Evolutionary conservation across 1,140 invertebrate genomes (phyloP).

Genomic region (Drosophila persimilis): DNA sequence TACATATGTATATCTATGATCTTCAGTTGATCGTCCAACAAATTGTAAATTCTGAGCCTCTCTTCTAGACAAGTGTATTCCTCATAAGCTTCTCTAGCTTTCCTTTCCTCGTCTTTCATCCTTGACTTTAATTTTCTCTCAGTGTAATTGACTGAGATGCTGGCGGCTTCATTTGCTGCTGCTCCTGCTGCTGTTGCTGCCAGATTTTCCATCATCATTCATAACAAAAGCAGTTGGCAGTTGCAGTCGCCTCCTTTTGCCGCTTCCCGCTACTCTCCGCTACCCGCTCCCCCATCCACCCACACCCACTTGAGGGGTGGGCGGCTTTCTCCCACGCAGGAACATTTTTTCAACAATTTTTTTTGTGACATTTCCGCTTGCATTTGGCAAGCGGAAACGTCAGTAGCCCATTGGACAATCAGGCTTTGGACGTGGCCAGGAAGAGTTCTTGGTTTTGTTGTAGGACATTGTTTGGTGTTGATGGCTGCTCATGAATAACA

Average conservation of each 20-base stretch:
- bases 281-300: too few relatives aligned
- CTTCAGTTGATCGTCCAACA: too few relatives aligned
- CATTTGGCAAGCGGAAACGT: constrained; percentile 79
- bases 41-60: too few relatives aligned
- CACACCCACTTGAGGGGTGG: too few relatives aligned
- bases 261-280: too few relatives aligned
- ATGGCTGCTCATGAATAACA: constrained; percentile 78
- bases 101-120: too few relatives aligned
- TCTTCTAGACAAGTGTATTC: too few relatives aligned
- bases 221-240: constrained; percentile 80
- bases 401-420: constrained; percentile 76
- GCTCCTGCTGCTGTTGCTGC: constrained; percentile 63
- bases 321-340: not conserved
- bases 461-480: constrained; percentile 77
- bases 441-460: constrained; percentile 33
- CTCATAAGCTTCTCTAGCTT: too few relatives aligned
- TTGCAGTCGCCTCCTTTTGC: constrained; percentile 55
- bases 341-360: constrained; percentile 46
- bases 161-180: constrained; percentile 17
- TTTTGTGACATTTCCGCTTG: constrained; percentile 74
- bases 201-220: constrained; percentile 79
- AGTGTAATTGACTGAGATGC: constrained; percentile 41
- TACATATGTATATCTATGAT: too few relatives aligned
- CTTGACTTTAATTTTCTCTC: not conserved
- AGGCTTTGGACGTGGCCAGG: constrained; percentile 61